A percentile compares a stretch with the other conserved stretches of the same genome.
phyloP scores from a whole-genome alignment of 2,113 vertebrate species.

The Cercocebus atys region DNA sequence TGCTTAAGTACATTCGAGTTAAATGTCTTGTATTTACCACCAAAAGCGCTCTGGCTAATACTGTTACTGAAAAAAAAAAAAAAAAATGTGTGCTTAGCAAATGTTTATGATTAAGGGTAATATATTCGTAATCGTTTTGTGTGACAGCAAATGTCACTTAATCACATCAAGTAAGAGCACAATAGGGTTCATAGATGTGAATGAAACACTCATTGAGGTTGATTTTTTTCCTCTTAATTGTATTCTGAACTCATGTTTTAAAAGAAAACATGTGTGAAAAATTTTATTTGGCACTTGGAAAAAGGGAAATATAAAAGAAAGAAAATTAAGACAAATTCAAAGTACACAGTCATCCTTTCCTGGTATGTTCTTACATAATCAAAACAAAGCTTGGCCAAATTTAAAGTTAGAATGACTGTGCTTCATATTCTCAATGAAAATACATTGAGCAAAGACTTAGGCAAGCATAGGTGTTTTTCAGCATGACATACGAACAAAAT shows the following conservation, averaged over 20 bases:
- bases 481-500: background rate
- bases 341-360: background rate
- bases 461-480: background rate
- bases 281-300: conserved; percentile 37
- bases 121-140: background rate
- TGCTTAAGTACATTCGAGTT: background rate
- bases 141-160: background rate
- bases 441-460: background rate
- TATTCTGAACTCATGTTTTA: background rate
- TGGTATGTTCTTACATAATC: background rate
- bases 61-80: background rate
- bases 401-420: background rate
- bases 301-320: conserved; percentile 22
- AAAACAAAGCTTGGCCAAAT: conserved; percentile 30
- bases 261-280: background rate
- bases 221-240: background rate
- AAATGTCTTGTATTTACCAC: conserved; percentile 22
- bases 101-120: background rate
- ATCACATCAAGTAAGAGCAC: background rate
- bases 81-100: background rate
- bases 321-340: conserved; percentile 33
- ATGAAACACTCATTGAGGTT: background rate
- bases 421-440: background rate
- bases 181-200: background rate
- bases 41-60: background rate